Conservation (phyloP, 2,888 invertebrate genomes). For the Caenorhabditis becei region DNA sequence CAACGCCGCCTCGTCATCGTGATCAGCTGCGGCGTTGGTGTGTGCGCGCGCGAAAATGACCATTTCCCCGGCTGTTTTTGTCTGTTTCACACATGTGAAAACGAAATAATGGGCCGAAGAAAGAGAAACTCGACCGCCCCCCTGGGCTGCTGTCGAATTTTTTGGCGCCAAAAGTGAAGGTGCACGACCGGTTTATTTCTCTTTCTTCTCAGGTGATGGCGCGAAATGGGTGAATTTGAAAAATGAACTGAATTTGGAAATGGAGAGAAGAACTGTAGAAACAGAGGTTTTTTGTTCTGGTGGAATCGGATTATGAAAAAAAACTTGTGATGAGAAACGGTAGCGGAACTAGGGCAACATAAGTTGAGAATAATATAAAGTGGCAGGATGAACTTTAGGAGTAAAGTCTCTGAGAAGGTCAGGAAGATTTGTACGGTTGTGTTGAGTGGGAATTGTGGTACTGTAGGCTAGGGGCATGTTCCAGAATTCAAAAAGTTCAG, state of each 20-base stretch:
- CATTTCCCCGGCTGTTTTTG: conserved; percentile 52
- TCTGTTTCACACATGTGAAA: conserved; percentile 49
- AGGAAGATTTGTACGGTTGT: background rate
- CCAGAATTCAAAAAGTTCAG: too few relatives aligned
- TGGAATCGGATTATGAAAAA: background rate
- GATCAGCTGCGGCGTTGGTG: conserved; percentile 41
- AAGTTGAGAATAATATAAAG: conserved; percentile 19
- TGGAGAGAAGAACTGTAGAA: background rate
- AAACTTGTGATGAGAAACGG: background rate
- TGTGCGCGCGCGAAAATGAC: conserved; percentile 48
- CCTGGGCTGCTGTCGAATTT: conserved; percentile 31
- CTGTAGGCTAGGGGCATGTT: too few relatives aligned
- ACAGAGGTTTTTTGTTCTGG: conserved; percentile 28
- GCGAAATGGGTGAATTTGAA: conserved; percentile 54
- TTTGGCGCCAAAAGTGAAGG: conserved; percentile 58
- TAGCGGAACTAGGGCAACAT: conserved; percentile 12
- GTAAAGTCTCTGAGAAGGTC: conserved; percentile 34
- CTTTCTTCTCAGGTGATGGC: conserved; percentile 36
- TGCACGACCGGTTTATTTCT: conserved; percentile 45
- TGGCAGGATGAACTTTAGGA: conserved; percentile 34
- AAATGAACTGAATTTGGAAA: conserved; percentile 3
- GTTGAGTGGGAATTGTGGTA: conserved; percentile 1
- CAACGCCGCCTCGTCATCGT: conserved; percentile 1
- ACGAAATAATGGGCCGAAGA: conserved; percentile 58
- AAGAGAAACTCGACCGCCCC: conserved; percentile 41